Percentiles rank a stretch among this genome's conserved stretches.
These are phyloP conservation scores for Coelopa frigida DNA, from an alignment of 1,140 invertebrate genomes.

Conservation along the genomic window DNA sequence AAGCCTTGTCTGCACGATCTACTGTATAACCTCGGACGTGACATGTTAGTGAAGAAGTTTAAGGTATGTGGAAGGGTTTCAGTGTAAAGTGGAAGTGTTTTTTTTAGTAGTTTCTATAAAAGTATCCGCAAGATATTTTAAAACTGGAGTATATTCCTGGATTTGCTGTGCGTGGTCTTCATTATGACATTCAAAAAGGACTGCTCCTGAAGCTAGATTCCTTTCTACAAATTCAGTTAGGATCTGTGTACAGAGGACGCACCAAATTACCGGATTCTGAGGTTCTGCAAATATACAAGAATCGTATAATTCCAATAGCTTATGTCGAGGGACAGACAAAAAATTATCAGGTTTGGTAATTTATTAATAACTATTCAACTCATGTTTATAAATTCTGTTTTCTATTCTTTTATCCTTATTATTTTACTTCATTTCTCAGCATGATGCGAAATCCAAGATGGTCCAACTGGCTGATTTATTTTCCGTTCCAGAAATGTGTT, in stretches of 20 bases:
- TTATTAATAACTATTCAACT: constrained; percentile 1
- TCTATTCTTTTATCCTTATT: constrained; percentile 8
- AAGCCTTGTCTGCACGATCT: constrained; percentile 82
- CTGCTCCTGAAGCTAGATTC: constrained; percentile 92
- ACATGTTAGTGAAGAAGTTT: constrained; percentile 78
- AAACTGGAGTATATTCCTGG: constrained; percentile 77
- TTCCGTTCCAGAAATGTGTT: constrained; percentile 90
- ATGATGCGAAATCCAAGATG: constrained; percentile 75
- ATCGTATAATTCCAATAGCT: constrained; percentile 72
- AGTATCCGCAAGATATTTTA: constrained; percentile 86
- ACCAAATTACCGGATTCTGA: constrained; percentile 76
- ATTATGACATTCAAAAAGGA: constrained; percentile 95
- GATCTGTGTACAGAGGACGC: constrained; percentile 85
- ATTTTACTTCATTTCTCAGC: constrained; percentile 15
- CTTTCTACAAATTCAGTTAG: constrained; percentile 93
- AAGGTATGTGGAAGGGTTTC: constrained; percentile 64
- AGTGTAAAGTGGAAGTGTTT: too few relatives aligned
- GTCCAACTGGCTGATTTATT: constrained; percentile 95
- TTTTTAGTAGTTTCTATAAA: too few relatives aligned
- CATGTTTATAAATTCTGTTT: constrained; percentile 1
- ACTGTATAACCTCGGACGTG: constrained; percentile 85
- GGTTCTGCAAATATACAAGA: constrained; percentile 80
- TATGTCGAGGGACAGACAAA: constrained; percentile 66
- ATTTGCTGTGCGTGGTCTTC: constrained; percentile 88
- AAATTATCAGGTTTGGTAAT: constrained; percentile 32